Percentiles rank a stretch among this genome's conserved stretches.
These are phyloP conservation scores for Mayetiola destructor DNA, from an alignment of 2,888 invertebrate genomes.

Conservation along the genomic window DNA sequence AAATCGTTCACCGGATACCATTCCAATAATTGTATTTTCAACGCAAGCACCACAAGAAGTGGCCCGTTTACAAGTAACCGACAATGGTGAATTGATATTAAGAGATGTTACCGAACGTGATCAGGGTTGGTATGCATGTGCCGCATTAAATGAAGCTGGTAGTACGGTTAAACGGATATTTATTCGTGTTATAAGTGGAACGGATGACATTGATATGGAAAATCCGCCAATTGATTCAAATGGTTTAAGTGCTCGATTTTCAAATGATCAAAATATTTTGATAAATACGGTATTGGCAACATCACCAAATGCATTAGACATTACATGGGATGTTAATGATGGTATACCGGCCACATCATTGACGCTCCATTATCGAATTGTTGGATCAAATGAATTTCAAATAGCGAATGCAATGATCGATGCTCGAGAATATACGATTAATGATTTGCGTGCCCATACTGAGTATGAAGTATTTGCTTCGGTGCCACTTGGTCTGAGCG, in stretches of 20 bases:
- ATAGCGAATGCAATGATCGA: constrained; percentile 20
- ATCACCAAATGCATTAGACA: constrained; percentile 22
- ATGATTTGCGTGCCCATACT: constrained; percentile 68
- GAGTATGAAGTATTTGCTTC: constrained; percentile 71
- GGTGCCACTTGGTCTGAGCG: constrained; percentile 22
- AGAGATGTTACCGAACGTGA: constrained; percentile 22
- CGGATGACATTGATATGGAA: constrained; percentile 14
- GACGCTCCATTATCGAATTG: constrained; percentile 23
- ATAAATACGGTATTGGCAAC: constrained; percentile 23
- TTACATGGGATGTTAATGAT: constrained; percentile 23
- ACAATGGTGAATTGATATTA: constrained; percentile 23
- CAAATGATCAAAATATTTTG: constrained; percentile 21
- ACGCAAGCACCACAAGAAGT: constrained; percentile 18
- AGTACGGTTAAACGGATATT: constrained; percentile 23
- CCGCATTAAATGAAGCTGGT: constrained; percentile 25
- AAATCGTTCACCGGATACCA: constrained; percentile 18
- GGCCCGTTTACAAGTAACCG: constrained; percentile 22
- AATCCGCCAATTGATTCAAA: constrained; percentile 21
- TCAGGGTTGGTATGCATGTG: constrained; percentile 25
- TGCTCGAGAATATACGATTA: constrained; percentile 34
- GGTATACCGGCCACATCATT: constrained; percentile 21
- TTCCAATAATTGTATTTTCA: constrained; percentile 19
- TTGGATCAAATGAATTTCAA: constrained; percentile 22
- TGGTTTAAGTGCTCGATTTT: constrained; percentile 20
- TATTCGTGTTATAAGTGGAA: constrained; percentile 20